Evolutionary conservation across 2,797 vertebrate genomes (phyloP), one percentile per base, ranked within the genome.

Genomic region (Schizopygopsis malacanthus): DNA sequence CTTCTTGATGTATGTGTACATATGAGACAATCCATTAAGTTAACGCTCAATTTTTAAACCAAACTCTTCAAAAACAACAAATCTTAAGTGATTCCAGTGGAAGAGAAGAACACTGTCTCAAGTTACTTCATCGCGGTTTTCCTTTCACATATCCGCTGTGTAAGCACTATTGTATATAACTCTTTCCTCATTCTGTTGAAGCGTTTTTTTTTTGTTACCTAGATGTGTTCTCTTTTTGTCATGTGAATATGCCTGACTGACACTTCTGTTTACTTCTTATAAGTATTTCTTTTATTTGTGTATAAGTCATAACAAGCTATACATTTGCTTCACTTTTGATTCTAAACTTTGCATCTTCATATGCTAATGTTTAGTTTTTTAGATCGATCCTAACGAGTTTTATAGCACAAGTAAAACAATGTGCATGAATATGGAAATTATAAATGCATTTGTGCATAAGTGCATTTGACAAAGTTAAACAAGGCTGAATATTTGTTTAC

Each of bases 81-180:
- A 8, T 18, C 5, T 69, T 37, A 22, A 54, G 5, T 77, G 15
- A 22, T 80, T 50, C 15, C 45, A 79, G 37, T 67, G 7, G 1
- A 67, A 67, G 15, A 67, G 7, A 18, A 67, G 63, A 2, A 41
- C 16, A 81, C 6, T 41, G 47, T 61, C 37, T 22, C 12, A 72
- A 61, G 65, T 79, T 63, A 69, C 41, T 61, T 82, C 52, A 69
- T 82, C 6, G 2, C 43, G 70, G 52, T 80, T 63, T 70, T 79
- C 16, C 25, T 59, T 10, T 63, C 50, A 61, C 20, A 50, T 16
- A 59, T 79, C 41, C 9, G 5, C 56, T 25, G 45, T 41, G 65
- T 73, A 37, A 15, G 76, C 39, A 22, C 50, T 50, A 41, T 13
- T 77, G 33, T 16, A 79, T 77, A 39, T 3, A 56, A 7, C 33